Percentiles rank a stretch among this genome's conserved stretches.
Conservation (phyloP, 2,888 invertebrate species). For the Tetanocera ferruginea region DNA sequence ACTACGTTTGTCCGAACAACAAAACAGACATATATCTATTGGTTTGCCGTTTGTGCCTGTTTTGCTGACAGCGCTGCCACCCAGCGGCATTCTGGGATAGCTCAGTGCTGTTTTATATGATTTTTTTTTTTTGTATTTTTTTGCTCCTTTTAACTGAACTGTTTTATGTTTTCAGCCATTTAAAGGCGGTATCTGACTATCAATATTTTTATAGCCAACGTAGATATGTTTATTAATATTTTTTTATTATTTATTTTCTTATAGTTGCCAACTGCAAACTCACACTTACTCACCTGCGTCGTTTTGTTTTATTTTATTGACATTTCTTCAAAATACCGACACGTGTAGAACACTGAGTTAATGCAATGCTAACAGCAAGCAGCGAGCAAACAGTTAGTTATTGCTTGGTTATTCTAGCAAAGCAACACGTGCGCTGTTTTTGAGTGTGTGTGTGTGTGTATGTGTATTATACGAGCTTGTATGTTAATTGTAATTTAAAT, state of each 20-base stretch:
- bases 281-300: background rate
- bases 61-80: no score
- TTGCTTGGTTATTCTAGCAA: background rate
- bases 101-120: no score
- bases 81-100: no score
- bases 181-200: no score
- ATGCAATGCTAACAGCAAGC: background rate
- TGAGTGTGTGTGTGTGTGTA: background rate
- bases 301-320: background rate
- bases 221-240: background rate
- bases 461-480: background rate
- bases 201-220: no score
- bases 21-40: no score
- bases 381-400: background rate
- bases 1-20: no score
- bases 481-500: conserved; percentile 3
- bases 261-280: background rate
- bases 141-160: no score
- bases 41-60: no score
- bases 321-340: background rate
- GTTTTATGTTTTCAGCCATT: no score
- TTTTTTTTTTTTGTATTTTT: no score
- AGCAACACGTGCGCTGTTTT: background rate
- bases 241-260: background rate
- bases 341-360: background rate